phyloP scores from a whole-genome alignment of 1,140 invertebrate genomes.

The Carcinoscorpius rotundicauda region DNA sequence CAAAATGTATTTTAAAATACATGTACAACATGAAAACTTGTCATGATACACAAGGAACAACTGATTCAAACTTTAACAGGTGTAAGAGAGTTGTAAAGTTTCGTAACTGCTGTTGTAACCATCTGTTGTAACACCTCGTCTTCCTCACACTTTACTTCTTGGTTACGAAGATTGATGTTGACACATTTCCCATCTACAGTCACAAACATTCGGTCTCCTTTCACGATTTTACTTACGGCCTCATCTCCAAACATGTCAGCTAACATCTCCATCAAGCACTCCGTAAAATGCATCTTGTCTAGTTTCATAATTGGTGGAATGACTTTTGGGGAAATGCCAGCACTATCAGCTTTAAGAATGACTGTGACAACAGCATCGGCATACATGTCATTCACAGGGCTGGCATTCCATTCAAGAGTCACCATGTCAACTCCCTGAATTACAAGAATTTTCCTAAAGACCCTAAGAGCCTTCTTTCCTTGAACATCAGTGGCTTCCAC shows the following conservation, averaged over 20 bases:
- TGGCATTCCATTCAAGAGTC: constrained; percentile 83
- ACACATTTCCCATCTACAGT: constrained; percentile 72
- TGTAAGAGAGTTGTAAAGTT: constrained; percentile 70
- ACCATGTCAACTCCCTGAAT: constrained; percentile 71
- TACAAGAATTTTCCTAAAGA: constrained; percentile 59
- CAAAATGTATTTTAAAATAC: too few species aligned
- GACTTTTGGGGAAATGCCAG: constrained; percentile 6
- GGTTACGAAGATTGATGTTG: constrained; percentile 64
- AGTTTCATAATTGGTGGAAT: constrained; percentile 13
- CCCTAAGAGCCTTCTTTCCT: constrained; percentile 53
- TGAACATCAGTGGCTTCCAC: constrained; percentile 60
- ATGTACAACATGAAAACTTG: too few species aligned
- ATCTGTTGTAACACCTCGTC: constrained; percentile 72
- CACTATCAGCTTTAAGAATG: constrained; percentile 20
- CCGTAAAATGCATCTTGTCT: constrained; percentile 39
- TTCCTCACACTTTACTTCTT: constrained; percentile 66
- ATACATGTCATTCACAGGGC: constrained; percentile 94
- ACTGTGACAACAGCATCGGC: constrained; percentile 83
- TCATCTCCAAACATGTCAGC: constrained; percentile 92
- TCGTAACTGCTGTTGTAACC: constrained; percentile 68
- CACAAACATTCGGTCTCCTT: constrained; percentile 75
- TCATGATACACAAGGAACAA: background rate
- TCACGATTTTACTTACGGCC: constrained; percentile 86
- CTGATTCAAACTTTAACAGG: constrained; percentile 34
- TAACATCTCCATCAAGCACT: constrained; percentile 83